phyloP scores from a whole-genome alignment of 2,888 invertebrate species.

The Polymixis lichenea region DNA sequence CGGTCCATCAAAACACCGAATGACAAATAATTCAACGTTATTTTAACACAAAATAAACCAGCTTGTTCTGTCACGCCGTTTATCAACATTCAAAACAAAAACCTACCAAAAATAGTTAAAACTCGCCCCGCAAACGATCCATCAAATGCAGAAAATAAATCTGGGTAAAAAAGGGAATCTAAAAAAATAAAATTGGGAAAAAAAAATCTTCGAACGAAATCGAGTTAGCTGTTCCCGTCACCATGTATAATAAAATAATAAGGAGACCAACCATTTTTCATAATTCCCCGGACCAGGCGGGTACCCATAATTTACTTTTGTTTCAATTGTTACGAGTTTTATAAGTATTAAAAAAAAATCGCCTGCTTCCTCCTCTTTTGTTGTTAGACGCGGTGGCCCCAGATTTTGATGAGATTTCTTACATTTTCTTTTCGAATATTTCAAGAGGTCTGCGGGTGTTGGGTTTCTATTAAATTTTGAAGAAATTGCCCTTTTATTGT shows the following conservation, averaged over 20 bases:
- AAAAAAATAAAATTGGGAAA: slow-evolving; percentile 38
- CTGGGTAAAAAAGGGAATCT: slow-evolving; percentile 41
- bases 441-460: slow-evolving; percentile 53
- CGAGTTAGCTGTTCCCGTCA: slow-evolving; percentile 62
- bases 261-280: slow-evolving; percentile 80
- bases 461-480: slow-evolving; percentile 61
- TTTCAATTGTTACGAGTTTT: slow-evolving; percentile 87
- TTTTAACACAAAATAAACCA: slow-evolving; percentile 20
- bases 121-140: slow-evolving; percentile 49
- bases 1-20: slow-evolving; percentile 19
- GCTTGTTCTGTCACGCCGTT: slow-evolving; percentile 37
- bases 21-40: slow-evolving; percentile 11
- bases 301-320: slow-evolving; percentile 87
- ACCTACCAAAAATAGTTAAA: slow-evolving; percentile 45
- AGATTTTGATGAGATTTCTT: slow-evolving; percentile 75
- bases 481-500: slow-evolving; percentile 64
- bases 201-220: slow-evolving; percentile 61
- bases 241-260: slow-evolving; percentile 70
- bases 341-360: slow-evolving; percentile 77
- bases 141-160: slow-evolving; percentile 62
- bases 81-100: slow-evolving; percentile 44
- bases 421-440: slow-evolving; percentile 64
- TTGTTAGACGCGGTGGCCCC: slow-evolving; percentile 67
- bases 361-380: slow-evolving; percentile 76
- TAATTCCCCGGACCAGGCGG: slow-evolving; percentile 78